phyloP scores from a whole-genome alignment of 2,888 invertebrate species.

The Drosophila stalkeri region DNA sequence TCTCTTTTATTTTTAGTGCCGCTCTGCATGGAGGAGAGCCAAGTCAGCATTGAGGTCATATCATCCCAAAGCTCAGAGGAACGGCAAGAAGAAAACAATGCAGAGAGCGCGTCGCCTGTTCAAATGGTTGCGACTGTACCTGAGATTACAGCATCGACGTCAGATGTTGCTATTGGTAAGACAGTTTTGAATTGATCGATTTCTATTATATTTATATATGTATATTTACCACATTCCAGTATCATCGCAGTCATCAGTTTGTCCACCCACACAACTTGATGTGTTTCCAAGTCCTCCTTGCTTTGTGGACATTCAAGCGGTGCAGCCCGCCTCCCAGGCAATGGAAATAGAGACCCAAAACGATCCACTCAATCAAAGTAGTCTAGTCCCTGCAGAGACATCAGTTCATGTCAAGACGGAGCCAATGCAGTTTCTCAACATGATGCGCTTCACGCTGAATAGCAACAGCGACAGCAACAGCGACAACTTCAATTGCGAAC shows the following conservation, averaged over 20 bases:
- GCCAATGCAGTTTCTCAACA: conserved; percentile 46
- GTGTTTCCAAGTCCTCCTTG: neutral
- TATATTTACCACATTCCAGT: neutral
- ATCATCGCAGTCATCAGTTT: neutral
- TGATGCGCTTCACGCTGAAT: conserved; percentile 43
- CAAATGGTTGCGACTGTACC: neutral
- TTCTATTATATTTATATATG: no score
- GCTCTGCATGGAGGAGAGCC: conserved; percentile 11
- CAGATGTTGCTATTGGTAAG: neutral
- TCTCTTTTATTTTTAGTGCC: conserved; percentile 22
- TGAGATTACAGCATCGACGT: neutral
- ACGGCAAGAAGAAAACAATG: neutral
- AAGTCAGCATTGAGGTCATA: neutral
- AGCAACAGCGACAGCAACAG: conserved; percentile 22
- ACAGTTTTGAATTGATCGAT: neutral
- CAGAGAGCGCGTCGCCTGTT: no score
- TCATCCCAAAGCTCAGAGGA: neutral
- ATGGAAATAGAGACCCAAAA: conserved; percentile 8
- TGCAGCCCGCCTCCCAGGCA: conserved; percentile 30
- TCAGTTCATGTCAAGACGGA: conserved; percentile 42
- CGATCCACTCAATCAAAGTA: conserved; percentile 50
- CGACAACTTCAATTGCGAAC: conserved; percentile 42
- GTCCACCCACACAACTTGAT: conserved; percentile 49
- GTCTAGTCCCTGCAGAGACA: neutral
- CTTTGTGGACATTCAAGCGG: conserved; percentile 52